Evolutionary conservation across 2,113 vertebrate genomes (phyloP).

Genomic region (Eulacestoma nigropectus): DNA sequence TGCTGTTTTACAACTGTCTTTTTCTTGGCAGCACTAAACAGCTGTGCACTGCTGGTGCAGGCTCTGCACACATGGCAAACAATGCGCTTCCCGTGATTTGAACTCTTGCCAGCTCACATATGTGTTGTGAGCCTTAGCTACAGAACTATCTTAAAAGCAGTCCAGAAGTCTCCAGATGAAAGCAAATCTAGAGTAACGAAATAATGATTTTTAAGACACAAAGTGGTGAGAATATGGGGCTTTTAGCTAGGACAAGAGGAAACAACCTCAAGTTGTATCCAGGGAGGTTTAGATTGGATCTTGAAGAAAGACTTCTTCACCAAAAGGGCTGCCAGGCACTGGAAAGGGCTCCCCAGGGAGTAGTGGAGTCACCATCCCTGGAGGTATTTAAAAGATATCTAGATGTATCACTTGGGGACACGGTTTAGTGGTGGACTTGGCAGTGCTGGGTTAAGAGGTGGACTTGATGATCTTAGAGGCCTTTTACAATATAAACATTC

Average conservation of each 20-base stretch:
- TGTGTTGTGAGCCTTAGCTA: background rate
- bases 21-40: background rate
- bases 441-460: background rate
- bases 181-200: background rate
- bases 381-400: background rate
- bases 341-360: background rate
- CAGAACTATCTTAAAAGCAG: background rate
- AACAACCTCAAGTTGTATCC: background rate
- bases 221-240: background rate
- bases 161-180: background rate
- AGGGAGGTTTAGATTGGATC: background rate
- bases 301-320: background rate
- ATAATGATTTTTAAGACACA: background rate
- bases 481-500: background rate
- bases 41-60: background rate
- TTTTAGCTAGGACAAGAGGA: background rate
- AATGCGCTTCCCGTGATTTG: accelerated
- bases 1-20: background rate
- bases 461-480: background rate
- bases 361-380: background rate
- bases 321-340: background rate
- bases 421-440: background rate
- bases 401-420: background rate
- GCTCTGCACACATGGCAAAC: background rate
- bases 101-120: background rate